phyloP scores from a whole-genome alignment of 2,797 vertebrate genomes.

The Gymnopithys bicolor region DNA sequence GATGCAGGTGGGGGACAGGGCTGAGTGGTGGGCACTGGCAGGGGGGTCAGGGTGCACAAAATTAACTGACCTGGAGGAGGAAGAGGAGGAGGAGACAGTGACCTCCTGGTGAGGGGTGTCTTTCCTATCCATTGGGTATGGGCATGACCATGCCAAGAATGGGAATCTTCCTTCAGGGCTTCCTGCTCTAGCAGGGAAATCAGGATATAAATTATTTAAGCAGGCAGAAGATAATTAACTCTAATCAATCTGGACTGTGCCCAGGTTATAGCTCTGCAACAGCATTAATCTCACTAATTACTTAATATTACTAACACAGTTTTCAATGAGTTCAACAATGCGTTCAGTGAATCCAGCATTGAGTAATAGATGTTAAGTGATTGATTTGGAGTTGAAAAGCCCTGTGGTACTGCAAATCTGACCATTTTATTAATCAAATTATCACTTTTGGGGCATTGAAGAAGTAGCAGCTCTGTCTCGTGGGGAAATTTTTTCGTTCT shows the following conservation, averaged over 20 bases:
- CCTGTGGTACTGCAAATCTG: constrained; percentile 5
- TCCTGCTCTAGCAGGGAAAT: neutral
- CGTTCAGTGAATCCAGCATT: neutral
- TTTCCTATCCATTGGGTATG: rapidly evolving
- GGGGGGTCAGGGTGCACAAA: neutral
- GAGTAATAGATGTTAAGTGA: constrained; percentile 32
- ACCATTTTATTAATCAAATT: constrained; percentile 58
- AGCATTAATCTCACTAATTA: constrained; percentile 68
- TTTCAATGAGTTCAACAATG: constrained; percentile 46
- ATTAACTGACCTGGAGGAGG: neutral
- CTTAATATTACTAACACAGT: constrained; percentile 52
- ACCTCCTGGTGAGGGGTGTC: neutral
- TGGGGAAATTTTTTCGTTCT: neutral
- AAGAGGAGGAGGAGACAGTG: neutral
- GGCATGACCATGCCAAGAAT: neutral
- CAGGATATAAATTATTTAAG: constrained; percentile 49
- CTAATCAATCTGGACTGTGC: constrained; percentile 60
- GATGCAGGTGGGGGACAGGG: rapidly evolving
- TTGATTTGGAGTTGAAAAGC: constrained; percentile 30
- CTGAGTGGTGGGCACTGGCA: neutral
- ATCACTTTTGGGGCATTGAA: constrained; percentile 3
- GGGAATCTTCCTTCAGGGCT: neutral
- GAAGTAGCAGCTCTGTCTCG: neutral
- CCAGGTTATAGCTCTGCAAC: constrained; percentile 51
- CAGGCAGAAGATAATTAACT: constrained; percentile 62